A percentile compares a stretch with the other conserved stretches of the same genome.
Evolutionary conservation across 1,140 invertebrate species (phyloP).

Genomic region (Conus betulinus): DNA sequence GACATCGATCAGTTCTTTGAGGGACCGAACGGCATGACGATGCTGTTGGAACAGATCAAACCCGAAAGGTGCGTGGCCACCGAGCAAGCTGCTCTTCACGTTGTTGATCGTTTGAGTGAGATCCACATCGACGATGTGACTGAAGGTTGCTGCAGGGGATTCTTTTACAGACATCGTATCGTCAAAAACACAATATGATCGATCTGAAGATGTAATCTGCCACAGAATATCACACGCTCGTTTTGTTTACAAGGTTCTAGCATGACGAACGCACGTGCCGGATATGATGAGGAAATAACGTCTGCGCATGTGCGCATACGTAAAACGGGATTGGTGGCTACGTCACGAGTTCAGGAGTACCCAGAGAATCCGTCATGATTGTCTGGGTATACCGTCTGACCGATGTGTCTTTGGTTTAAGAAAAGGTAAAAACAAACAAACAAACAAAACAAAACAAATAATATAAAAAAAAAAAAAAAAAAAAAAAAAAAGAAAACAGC

Average conservation of each 20-base stretch:
- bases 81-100: slow-evolving; percentile 8
- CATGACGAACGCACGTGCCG: not conserved
- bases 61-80: not conserved
- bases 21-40: not conserved
- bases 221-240: not conserved
- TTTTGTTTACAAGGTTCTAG: not conserved
- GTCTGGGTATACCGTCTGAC: not conserved
- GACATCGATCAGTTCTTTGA: slow-evolving; percentile 7
- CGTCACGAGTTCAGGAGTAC: not conserved
- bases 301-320: not conserved
- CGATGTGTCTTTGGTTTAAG: not conserved
- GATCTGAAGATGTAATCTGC: not conserved
- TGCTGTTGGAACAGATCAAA: slow-evolving; percentile 20
- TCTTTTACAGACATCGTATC: not conserved
- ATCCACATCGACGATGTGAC: slow-evolving; percentile 9
- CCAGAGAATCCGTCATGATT: not conserved
- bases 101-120: slow-evolving; percentile 1
- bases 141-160: not conserved
- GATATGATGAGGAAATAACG: not conserved
- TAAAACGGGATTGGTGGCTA: not conserved
- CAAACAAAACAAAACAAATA: too few species aligned
- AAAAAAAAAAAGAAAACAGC: too few species aligned
- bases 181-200: not conserved
- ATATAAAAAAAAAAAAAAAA: too few species aligned
- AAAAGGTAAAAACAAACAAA: too few species aligned